phyloP scores from a whole-genome alignment of 2,888 invertebrate genomes.

The Slavum lentiscoides region DNA sequence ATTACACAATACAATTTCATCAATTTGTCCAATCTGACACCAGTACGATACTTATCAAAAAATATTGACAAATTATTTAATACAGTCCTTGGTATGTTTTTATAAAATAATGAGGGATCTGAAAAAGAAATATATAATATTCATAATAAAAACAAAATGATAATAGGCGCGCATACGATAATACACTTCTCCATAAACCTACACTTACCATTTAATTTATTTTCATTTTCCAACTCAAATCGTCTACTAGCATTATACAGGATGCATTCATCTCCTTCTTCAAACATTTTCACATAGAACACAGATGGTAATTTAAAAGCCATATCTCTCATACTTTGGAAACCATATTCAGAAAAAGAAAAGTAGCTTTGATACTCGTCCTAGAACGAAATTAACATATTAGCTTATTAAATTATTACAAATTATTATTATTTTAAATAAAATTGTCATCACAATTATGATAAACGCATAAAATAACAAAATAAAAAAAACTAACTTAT shows the following conservation, averaged over 20 bases:
- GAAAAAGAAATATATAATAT: not conserved
- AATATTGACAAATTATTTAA: conserved; percentile 22
- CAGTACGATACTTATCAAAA: conserved; percentile 2
- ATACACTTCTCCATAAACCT: not conserved
- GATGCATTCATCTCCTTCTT: conserved; percentile 1
- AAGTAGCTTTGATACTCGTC: conserved; percentile 2
- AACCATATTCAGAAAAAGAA: conserved; percentile 37
- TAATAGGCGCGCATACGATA: not conserved
- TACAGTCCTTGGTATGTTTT: conserved; percentile 39
- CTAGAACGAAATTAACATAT: conserved; percentile 3
- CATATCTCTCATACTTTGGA: conserved; percentile 44
- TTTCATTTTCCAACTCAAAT: not conserved
- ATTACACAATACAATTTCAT: conserved; percentile 31
- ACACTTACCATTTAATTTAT: conserved; percentile 5
- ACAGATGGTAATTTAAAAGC: conserved; percentile 37
- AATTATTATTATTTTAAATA: not conserved
- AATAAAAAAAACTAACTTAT: too few species aligned
- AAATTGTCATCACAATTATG: not conserved
- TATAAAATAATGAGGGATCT: conserved; percentile 22
- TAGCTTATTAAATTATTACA: not conserved
- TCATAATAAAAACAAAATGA: not conserved
- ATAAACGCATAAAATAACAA: too few species aligned
- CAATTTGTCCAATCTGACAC: not conserved
- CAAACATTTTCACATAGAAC: conserved; percentile 29
- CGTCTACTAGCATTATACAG: conserved; percentile 9